Percentiles rank a stretch among this genome's conserved stretches.
Conservation (phyloP, 2,888 invertebrate species). For the Trissonchulus sp. region DNA sequence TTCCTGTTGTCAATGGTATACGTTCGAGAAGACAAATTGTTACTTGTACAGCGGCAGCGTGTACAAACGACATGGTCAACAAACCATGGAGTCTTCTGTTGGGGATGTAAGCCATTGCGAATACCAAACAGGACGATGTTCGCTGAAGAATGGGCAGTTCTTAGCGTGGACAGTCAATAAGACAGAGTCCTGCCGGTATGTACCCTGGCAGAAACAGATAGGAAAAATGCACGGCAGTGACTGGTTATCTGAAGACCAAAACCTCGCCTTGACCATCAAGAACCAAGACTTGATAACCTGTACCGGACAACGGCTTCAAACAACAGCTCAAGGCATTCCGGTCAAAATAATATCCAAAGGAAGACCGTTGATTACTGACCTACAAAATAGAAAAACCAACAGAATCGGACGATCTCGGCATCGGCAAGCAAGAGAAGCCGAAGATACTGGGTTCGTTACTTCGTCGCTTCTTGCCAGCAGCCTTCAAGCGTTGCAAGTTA, state of each 20-base stretch:
- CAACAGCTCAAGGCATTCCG: neutral
- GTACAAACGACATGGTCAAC: constrained; percentile 1
- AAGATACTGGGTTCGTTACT: neutral
- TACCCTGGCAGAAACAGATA: neutral
- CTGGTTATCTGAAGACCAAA: neutral
- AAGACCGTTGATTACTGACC: too few species aligned
- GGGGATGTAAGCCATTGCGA: neutral
- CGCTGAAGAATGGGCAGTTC: neutral
- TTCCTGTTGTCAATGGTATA: neutral
- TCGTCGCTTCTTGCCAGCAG: neutral
- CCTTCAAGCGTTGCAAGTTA: neutral
- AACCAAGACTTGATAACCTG: neutral
- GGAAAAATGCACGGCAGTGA: too few species aligned
- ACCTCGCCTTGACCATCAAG: neutral
- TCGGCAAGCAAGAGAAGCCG: neutral
- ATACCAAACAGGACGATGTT: neutral
- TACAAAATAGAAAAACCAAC: too few species aligned
- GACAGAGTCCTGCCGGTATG: neutral
- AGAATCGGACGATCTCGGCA: too few species aligned
- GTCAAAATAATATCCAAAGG: neutral
- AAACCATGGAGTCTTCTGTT: neutral
- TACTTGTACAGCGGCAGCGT: neutral
- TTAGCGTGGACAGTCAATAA: neutral
- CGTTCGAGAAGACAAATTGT: neutral
- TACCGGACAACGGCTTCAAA: neutral